Base-by-base conservation (phyloP, 53 echinoderm and acorn worm species). In the Pentamera pediparva region DNA sequence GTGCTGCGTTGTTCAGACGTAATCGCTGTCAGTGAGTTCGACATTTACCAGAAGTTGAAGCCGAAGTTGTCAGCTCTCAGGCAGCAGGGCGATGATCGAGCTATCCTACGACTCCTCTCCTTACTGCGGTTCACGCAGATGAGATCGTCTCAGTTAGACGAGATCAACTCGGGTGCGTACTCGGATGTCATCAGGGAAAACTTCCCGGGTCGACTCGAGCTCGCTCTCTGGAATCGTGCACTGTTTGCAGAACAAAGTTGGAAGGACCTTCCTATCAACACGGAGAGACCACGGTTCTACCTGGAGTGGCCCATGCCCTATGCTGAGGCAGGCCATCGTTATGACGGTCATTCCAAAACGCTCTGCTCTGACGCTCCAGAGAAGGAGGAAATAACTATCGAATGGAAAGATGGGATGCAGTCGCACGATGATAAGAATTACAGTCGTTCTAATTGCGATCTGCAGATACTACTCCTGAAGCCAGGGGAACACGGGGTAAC, bases 1-100 rank as follows among this genome's bases (percentile, higher is more conserved):
- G 52, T 72, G 21, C 34, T 72, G 19, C 52, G 55, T 10, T 35
- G 52, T 53, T 72, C 73, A 18, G 21, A 34, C 26, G 73, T 72
- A 2, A 24, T 52, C 10, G 72, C 72, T 22, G 19, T 49, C 5
- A 72, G 36, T 35, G 72, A 72, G 36, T 72, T 22, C 51, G 54
- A 47, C 52, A 53, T 72, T n/a, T 72, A 52, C 33, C 33, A 32
- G 32, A 72, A 72, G 18, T 35, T 72, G 35, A 51, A 53, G 22
- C 72, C 72, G 29, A 72, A 72, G 35, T 20, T 72, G 52, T 21
- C 30, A 21, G 72, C 52, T 52, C 50, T 72, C 34, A 72, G 8
- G 52, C 18, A 34, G n/a, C 18, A 22, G 37, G 72, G 72, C 2
- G 36, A 72, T n/a, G 29, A 19, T 15, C 52, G 54, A 24, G 18